phyloP scores from a whole-genome alignment of 2,113 vertebrate genomes.

The Zingel zingel region DNA sequence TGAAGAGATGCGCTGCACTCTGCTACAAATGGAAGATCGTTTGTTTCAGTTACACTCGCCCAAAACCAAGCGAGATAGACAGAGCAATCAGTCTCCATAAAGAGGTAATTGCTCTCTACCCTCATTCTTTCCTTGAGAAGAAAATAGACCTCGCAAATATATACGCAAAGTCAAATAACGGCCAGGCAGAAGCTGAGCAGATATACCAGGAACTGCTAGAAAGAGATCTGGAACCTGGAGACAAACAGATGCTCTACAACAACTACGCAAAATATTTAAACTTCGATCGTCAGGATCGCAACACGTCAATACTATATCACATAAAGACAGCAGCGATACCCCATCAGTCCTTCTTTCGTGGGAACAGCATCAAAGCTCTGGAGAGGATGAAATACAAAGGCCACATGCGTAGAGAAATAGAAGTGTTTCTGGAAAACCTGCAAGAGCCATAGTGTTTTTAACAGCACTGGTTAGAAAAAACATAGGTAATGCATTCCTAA shows the following conservation, averaged over 20 bases:
- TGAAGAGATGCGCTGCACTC: too few species aligned
- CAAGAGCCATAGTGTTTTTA: neutral
- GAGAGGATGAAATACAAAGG: neutral
- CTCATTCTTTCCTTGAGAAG: neutral
- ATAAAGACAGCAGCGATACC: constrained; percentile 57
- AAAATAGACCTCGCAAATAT: constrained; percentile 43
- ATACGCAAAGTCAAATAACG: neutral
- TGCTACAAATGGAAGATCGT: neutral
- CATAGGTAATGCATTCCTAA: too few species aligned
- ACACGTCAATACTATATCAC: constrained; percentile 29
- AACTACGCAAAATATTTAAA: constrained; percentile 34
- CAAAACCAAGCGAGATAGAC: too few species aligned
- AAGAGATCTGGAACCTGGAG: neutral
- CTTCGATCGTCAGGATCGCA: accelerated
- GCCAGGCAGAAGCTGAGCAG: neutral
- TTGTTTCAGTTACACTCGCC: too few species aligned
- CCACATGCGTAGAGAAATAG: constrained; percentile 30
- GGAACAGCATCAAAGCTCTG: constrained; percentile 48
- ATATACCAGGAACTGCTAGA: constrained; percentile 51
- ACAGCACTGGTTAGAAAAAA: neutral
- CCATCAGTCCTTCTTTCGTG: neutral
- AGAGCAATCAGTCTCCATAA: constrained; percentile 20
- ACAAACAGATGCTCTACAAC: constrained; percentile 52
- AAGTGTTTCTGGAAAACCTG: constrained; percentile 39
- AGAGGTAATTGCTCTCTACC: constrained; percentile 57